phyloP scores from a whole-genome alignment of 2,888 invertebrate species.

The Eristalis arbustorum region DNA sequence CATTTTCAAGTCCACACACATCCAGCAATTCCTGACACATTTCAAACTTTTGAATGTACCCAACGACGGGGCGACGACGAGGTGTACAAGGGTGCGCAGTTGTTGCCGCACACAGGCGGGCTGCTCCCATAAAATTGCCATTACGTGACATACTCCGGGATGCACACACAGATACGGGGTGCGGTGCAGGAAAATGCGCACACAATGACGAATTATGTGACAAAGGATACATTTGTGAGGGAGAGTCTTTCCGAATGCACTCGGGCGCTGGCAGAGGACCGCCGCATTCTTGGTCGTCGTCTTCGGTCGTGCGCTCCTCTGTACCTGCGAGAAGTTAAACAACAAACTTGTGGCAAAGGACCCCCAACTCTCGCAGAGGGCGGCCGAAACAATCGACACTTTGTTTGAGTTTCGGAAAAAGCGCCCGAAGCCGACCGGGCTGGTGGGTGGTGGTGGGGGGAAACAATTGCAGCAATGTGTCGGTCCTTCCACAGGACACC shows the following conservation, averaged over 20 bases:
- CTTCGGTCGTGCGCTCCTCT: background rate
- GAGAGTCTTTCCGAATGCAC: background rate
- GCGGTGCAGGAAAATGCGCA: background rate
- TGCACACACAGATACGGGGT: constrained; percentile 30
- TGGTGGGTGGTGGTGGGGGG: background rate
- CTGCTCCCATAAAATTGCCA: constrained; percentile 37
- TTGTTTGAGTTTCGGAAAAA: constrained; percentile 11
- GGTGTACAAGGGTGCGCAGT: background rate
- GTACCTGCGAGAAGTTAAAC: constrained; percentile 29
- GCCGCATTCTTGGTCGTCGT: constrained; percentile 1
- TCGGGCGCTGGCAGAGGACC: background rate
- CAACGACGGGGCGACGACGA: background rate
- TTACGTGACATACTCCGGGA: constrained; percentile 59
- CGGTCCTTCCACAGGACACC: background rate
- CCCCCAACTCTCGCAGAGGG: background rate
- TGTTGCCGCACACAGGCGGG: background rate
- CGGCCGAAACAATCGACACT: constrained; percentile 37
- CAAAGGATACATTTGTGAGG: constrained; percentile 55
- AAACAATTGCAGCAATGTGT: constrained; percentile 29
- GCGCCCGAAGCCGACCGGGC: background rate
- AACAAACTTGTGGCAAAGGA: constrained; percentile 28
- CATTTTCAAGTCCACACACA: constrained; percentile 53
- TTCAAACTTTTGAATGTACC: constrained; percentile 58
- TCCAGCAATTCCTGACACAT: constrained; percentile 51
- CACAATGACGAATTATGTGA: constrained; percentile 65